A percentile compares a stretch with the other conserved stretches of the same genome.
Conservation (phyloP, 2,888 invertebrate genomes). For the Beris morrisii region DNA sequence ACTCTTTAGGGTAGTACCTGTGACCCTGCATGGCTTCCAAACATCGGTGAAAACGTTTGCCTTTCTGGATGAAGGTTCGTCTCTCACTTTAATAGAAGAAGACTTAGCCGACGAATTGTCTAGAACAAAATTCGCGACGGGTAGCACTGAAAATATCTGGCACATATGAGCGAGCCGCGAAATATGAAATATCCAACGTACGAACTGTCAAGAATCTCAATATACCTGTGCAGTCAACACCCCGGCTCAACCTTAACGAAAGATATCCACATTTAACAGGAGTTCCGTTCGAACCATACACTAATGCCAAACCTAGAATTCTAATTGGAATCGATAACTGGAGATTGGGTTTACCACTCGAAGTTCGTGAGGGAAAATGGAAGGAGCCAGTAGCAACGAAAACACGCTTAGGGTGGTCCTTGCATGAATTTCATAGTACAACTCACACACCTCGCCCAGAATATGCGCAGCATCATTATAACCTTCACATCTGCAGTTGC, state of each 20-base stretch:
- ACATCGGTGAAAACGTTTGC: slow-evolving; percentile 34
- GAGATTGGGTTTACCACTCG: slow-evolving; percentile 35
- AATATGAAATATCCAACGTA: no score
- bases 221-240: slow-evolving; percentile 17
- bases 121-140: no score
- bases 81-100: no score
- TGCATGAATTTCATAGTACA: slow-evolving; percentile 19
- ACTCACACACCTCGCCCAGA: background rate
- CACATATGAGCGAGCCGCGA: no score
- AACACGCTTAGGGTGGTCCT: slow-evolving; percentile 37
- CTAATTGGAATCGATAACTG: slow-evolving; percentile 37
- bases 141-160: no score
- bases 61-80: background rate
- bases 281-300: slow-evolving; percentile 6
- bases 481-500: no score
- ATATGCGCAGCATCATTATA: no score
- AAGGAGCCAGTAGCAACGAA: slow-evolving; percentile 36
- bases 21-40: slow-evolving; percentile 5
- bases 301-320: slow-evolving; percentile 24
- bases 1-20: slow-evolving; percentile 16
- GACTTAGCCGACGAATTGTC: no score
- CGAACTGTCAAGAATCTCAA: background rate
- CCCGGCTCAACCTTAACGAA: background rate
- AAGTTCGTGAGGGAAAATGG: slow-evolving; percentile 28
- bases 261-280: background rate